These are phyloP conservation scores for Ophion ventricosus DNA, from an alignment of 2,888 invertebrate species.

Conservation along the genomic window DNA sequence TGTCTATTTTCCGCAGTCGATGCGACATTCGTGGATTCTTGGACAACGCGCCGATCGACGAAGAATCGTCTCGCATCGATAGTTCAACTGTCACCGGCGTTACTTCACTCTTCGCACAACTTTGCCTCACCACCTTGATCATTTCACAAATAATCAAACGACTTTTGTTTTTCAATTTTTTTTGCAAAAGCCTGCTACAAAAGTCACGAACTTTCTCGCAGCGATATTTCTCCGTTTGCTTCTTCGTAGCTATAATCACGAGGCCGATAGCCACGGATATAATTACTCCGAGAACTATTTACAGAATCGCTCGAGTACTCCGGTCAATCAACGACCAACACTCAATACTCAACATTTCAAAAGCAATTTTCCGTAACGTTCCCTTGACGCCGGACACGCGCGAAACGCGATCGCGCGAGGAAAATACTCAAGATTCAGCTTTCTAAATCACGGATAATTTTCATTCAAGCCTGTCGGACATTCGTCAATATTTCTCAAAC, in stretches of 20 bases:
- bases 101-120: not conserved
- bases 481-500: not conserved
- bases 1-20: not conserved
- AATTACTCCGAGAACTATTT: not conserved
- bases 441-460: not conserved
- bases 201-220: not conserved
- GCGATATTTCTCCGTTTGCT: not conserved
- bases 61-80: constrained; percentile 23
- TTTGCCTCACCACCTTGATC: not conserved
- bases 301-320: not conserved
- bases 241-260: not conserved
- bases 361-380: not conserved
- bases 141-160: constrained; percentile 3
- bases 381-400: not conserved
- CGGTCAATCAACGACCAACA: not conserved
- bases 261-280: not conserved
- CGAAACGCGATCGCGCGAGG: not conserved
- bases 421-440: not conserved
- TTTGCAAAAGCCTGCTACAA: not conserved
- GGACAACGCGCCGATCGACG: constrained; percentile 7
- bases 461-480: not conserved
- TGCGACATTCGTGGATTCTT: constrained; percentile 25
- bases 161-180: not conserved
- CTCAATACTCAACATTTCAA: not conserved
- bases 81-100: constrained; percentile 5